Base-by-base conservation (phyloP, 2,797 vertebrate genomes). In the Erethizon dorsatum region DNA sequence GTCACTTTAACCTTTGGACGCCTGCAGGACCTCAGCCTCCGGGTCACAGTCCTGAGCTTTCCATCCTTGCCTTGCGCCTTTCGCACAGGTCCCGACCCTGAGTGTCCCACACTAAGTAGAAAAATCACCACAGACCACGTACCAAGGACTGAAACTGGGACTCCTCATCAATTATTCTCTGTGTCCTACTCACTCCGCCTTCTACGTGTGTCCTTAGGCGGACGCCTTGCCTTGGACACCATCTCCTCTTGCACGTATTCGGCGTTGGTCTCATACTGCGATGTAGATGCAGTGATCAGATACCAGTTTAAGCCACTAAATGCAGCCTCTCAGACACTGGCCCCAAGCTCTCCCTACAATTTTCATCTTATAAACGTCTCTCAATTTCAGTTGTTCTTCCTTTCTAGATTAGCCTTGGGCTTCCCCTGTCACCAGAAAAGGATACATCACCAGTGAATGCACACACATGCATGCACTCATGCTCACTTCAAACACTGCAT, bases 161-260 rank as follows among this genome's bases (percentile, higher is more conserved):
- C 17, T 18, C 4, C 6, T 15, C 33, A 3, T 31, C 6, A 5
- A 4, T 37, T 5, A 4, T 13, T 24, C 22, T 8, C 31, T 31
- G 0, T 4, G 17, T 78, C 31, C 24, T 33, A 6, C 1, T 2
- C 41, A 61, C 18, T 5, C n/a, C 2, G 2, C 45, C 22, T 33
- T 59, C 63, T 52, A 28, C 7, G 11, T 15, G 6, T 1, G 20
- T 15, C 54, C 1, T 5, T 5, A 0, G 1, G 26, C 1, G n/a
- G 6, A 12, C 54, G 20, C 26, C 18, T 61, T n/a, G 59, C 28
- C 45, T 14, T 1, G 8, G 6, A 45, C 5, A 18, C 14, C 15
- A 1, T 17, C 52, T 6, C 41, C 14, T 31, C 47, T 3, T n/a
- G 45, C 15, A 6, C 9, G n/a, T 18, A 10, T 13, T 73, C 20